Conservation (phyloP, 1,140 invertebrate species). For the Sitodiplosis mosellana region DNA sequence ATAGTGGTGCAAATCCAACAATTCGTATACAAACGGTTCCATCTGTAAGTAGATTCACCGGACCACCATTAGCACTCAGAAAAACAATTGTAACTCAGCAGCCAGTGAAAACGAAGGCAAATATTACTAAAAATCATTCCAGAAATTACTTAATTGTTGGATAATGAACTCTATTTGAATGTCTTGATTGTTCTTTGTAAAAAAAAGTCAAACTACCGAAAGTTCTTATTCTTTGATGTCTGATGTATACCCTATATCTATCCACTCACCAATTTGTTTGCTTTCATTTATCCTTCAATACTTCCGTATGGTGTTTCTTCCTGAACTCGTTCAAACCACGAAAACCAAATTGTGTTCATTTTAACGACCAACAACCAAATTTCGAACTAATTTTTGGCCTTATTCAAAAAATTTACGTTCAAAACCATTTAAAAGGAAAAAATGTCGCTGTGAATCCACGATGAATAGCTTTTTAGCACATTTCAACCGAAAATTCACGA, state of each 20-base stretch:
- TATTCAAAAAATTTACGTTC: too few relatives aligned
- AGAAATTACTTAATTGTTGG: not conserved
- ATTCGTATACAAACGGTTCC: conserved; percentile 35
- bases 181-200: too few relatives aligned
- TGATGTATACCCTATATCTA: too few relatives aligned
- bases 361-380: too few relatives aligned
- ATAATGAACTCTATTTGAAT: not conserved
- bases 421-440: too few relatives aligned
- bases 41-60: conserved; percentile 37
- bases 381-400: not conserved
- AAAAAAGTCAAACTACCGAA: too few relatives aligned
- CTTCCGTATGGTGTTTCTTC: not conserved
- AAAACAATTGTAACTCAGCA: conserved; percentile 27
- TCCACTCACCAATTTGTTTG: not conserved
- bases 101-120: conserved; percentile 25
- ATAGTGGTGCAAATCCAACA: conserved; percentile 18
- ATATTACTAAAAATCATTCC: conserved; percentile 14
- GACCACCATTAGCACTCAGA: conserved; percentile 37
- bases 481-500: too few relatives aligned
- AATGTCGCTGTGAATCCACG: too few relatives aligned
- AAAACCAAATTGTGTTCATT: too few relatives aligned
- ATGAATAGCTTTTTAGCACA: too few relatives aligned
- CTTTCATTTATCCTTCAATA: not conserved
- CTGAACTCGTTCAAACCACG: not conserved
- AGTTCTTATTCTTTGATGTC: too few relatives aligned